A percentile compares a stretch with the other conserved stretches of the same genome.
These are phyloP conservation scores for Myocastor coypus DNA, from an alignment of 2,113 vertebrate genomes.

Conservation along the genomic window DNA sequence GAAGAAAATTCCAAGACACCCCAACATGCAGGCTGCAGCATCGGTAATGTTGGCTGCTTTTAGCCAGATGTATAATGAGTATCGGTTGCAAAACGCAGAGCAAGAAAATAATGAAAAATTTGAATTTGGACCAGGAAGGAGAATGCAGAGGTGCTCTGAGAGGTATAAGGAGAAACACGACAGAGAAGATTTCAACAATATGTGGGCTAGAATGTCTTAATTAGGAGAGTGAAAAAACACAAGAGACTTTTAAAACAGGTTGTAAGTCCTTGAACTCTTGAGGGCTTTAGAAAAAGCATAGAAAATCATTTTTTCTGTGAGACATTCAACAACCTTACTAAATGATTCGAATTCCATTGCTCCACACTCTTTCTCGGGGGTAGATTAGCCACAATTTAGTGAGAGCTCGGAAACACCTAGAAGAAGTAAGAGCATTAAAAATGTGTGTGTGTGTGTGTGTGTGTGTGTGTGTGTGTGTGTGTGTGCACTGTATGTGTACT, in stretches of 20 bases:
- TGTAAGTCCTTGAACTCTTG: constrained; percentile 43
- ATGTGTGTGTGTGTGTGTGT: not conserved
- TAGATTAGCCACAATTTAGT: not conserved
- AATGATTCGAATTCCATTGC: constrained; percentile 28
- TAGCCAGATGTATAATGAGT: not conserved
- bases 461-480: not conserved
- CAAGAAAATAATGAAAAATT: not conserved
- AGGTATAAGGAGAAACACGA: not conserved
- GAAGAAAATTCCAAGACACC: not conserved
- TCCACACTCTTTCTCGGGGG: constrained; percentile 42
- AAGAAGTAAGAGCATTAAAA: constrained; percentile 37
- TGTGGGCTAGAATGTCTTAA: constrained; percentile 28
- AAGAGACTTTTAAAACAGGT: constrained; percentile 39
- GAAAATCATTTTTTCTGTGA: constrained; percentile 42
- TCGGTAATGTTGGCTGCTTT: not conserved
- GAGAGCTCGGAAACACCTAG: constrained; percentile 36
- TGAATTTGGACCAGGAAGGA: not conserved
- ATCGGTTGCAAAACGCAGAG: not conserved
- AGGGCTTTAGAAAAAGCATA: constrained; percentile 48
- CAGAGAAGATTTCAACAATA: constrained; percentile 9
- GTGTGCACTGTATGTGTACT: not conserved
- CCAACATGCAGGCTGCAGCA: not conserved
- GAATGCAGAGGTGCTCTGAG: not conserved
- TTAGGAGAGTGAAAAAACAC: constrained; percentile 52
- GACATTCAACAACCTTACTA: constrained; percentile 8